Conservation (phyloP, 2,888 invertebrate species). For the Andrena chrysosceles region DNA sequence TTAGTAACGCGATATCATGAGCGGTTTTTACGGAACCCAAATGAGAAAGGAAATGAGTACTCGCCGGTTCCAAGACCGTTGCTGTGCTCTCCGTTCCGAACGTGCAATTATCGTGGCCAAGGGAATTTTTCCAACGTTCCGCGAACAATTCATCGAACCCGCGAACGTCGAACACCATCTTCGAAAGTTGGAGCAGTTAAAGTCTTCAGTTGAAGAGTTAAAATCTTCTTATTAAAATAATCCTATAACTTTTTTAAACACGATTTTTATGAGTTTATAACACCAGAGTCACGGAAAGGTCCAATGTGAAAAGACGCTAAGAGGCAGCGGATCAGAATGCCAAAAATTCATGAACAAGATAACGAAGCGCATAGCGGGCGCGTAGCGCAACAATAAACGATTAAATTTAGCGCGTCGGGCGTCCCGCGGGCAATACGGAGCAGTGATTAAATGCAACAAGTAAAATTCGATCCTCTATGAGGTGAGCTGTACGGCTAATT, state of each 20-base stretch:
- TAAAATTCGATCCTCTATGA: slow-evolving; percentile 69
- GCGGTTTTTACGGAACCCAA: slow-evolving; percentile 72
- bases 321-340: not conserved
- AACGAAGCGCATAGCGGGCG: not conserved
- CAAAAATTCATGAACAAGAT: too few species aligned
- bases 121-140: slow-evolving; percentile 54
- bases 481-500: slow-evolving; percentile 64
- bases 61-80: slow-evolving; percentile 69
- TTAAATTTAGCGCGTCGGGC: slow-evolving; percentile 48
- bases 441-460: slow-evolving; percentile 70
- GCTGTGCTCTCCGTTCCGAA: slow-evolving; percentile 72
- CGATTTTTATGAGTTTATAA: too few species aligned
- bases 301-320: not conserved
- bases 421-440: slow-evolving; percentile 56
- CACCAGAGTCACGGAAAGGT: too few species aligned
- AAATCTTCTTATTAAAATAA: too few species aligned
- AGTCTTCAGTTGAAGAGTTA: too few species aligned
- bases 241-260: too few species aligned
- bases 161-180: slow-evolving; percentile 33
- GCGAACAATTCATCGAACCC: slow-evolving; percentile 40
- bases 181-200: not conserved
- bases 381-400: slow-evolving; percentile 34
- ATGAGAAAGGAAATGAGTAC: slow-evolving; percentile 80
- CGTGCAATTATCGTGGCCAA: slow-evolving; percentile 72
- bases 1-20: slow-evolving; percentile 82